Percentiles rank a stretch among this genome's conserved stretches.
phyloP scores from a whole-genome alignment of 2,113 vertebrate species.

The Chloroceryle aenea region DNA sequence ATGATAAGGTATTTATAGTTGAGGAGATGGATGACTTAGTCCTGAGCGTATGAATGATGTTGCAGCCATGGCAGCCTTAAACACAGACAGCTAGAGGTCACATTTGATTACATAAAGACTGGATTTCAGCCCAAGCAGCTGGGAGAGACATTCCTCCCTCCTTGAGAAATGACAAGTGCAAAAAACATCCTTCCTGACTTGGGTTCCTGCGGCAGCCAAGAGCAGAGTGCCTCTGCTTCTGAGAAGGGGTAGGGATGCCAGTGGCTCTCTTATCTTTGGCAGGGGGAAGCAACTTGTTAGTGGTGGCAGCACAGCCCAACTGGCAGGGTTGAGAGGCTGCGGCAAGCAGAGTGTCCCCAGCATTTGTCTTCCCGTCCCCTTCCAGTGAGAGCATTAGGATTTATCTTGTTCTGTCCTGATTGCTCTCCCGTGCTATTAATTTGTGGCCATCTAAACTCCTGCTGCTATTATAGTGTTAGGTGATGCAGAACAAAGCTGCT shows the following conservation, averaged over 20 bases:
- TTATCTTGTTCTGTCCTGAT: constrained; percentile 42
- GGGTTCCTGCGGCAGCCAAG: not conserved
- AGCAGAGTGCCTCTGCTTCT: not conserved
- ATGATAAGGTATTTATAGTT: constrained; percentile 68
- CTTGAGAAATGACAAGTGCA: not conserved
- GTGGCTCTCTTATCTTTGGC: constrained; percentile 43
- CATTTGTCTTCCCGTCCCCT: not conserved
- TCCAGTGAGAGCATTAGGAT: constrained; percentile 27
- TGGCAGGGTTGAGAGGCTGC: not conserved
- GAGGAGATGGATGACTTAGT: constrained; percentile 62
- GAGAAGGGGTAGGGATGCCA: not conserved
- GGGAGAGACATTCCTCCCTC: constrained; percentile 20
- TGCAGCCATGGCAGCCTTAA: not conserved
- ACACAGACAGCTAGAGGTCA: constrained; percentile 62
- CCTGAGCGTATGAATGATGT: constrained; percentile 6
- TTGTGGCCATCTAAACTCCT: constrained; percentile 66
- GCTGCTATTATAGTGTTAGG: constrained; percentile 70
- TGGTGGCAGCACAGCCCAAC: not conserved
- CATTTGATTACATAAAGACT: constrained; percentile 47
- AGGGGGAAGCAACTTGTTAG: not conserved
- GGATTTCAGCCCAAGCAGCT: constrained; percentile 36
- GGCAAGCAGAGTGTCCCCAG: not conserved
- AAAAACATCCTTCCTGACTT: not conserved
- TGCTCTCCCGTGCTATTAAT: constrained; percentile 67
- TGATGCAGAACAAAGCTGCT: constrained; percentile 82